Evolutionary conservation across 2,797 vertebrate genomes (phyloP), one percentile per base, ranked within the genome.

Genomic region (Morelia viridis): DNA sequence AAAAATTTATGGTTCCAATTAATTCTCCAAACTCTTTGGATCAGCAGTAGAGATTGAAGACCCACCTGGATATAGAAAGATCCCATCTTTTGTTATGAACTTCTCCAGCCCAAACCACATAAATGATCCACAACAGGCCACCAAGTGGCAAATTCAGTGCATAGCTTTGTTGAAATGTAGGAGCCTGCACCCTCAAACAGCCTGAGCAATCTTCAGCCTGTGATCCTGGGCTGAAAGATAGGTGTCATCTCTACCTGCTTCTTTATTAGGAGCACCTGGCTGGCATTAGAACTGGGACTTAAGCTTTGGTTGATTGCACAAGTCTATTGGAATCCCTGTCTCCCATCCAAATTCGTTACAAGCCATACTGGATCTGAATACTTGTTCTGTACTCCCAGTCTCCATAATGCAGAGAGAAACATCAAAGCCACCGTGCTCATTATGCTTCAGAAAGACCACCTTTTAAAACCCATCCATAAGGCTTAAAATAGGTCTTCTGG

Each of bases 361-460:
- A 94, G 85, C 94, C 96, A 91, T 95, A 6, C 61, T 57, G 83
- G 94, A 87, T 93, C 93, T 95, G 94, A 95, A 95, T 94, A 94
- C 71, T 92, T 90, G 94, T 96, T 97, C 95, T 95, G 92, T 60
- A 58, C 68, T 57, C 83, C 64, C 68, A 68, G 61, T 86, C 68
- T 68, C 62, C 10, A 68, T 35, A 68, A 65, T 85, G 90, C 61
- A 85, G 83, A 85, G 9, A n/a, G 83, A 35, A 31, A n/a, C 61
- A 94, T 96, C 96, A 97, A 97, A 92, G 96, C 50, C 50, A 53
- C 50, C 50, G 8, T 53, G 7, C 6, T 1, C 50, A 53, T 53
- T 53, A 53, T 53, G 50, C 50, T 53, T 8, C 50, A 53, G 50
- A 53, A 53, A 53, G 50, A 8, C 50, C 50, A 53, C 50, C 50